phyloP scores from a whole-genome alignment of 2,888 invertebrate species.

The Melipona bicolor region DNA sequence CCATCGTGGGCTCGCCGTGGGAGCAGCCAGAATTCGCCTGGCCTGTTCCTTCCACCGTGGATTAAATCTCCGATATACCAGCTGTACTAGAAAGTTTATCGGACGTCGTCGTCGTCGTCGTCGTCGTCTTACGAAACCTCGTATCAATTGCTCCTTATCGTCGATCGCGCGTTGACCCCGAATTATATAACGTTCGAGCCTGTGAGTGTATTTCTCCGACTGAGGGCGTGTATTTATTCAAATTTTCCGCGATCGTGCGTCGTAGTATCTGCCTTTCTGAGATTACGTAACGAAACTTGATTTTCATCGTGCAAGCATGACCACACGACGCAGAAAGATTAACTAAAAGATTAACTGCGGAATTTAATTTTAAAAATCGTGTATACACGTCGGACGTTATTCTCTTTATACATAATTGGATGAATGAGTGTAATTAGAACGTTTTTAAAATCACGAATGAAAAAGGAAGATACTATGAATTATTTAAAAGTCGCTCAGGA shows the following conservation, averaged over 20 bases:
- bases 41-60: not conserved
- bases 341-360: too few species aligned
- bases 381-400: too few species aligned
- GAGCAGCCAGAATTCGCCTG: not conserved
- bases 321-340: too few species aligned
- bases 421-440: too few species aligned
- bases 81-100: not conserved
- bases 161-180: not conserved
- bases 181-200: not conserved
- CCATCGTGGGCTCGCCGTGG: not conserved
- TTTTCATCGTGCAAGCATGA: not conserved
- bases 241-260: not conserved
- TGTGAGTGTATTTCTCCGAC: not conserved
- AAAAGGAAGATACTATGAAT: too few species aligned
- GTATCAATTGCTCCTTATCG: constrained; percentile 31
- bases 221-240: not conserved
- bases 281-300: not conserved
- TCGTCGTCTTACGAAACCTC: constrained; percentile 22
- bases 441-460: too few species aligned
- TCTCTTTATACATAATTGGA: too few species aligned
- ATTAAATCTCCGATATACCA: not conserved
- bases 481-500: too few species aligned
- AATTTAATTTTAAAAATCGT: too few species aligned
- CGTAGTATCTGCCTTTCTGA: not conserved
- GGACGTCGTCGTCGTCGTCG: not conserved